Conservation (phyloP, 2,888 invertebrate species). For the Crematogaster levior region DNA sequence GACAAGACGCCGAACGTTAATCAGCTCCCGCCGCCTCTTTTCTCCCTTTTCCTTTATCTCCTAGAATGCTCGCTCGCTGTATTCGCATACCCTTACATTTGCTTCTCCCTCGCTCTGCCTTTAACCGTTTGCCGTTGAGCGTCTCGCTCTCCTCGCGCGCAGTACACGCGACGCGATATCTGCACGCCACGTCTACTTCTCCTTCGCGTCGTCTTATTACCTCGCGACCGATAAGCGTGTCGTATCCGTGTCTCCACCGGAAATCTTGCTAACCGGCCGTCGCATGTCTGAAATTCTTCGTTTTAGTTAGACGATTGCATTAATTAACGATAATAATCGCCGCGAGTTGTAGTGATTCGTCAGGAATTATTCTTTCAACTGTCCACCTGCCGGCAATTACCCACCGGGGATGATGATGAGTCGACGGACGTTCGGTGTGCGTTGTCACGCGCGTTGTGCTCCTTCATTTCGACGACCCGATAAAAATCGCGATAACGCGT, state of each 20-base stretch:
- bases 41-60: conserved; percentile 43
- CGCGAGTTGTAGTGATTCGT: conserved; percentile 23
- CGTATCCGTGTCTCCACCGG: conserved; percentile 19
- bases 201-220: conserved; percentile 56
- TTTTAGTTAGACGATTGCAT: conserved; percentile 29
- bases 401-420: conserved; percentile 2
- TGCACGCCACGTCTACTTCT: conserved; percentile 23
- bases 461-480: conserved; percentile 22
- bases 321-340: conserved; percentile 44
- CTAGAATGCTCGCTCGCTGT: conserved; percentile 5
- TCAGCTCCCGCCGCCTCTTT: conserved; percentile 74
- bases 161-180: conserved; percentile 29
- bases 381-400: conserved; percentile 11
- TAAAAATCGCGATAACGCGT: conserved; percentile 48
- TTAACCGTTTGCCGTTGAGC: not conserved
- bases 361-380: conserved; percentile 8
- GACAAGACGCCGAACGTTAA: conserved; percentile 79
- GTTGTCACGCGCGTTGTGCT: conserved; percentile 25
- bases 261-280: conserved; percentile 26
- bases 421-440: conserved; percentile 4
- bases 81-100: not conserved
- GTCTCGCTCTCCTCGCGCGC: conserved; percentile 26
- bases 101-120: not conserved
- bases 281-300: conserved; percentile 19
- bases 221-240: conserved; percentile 56